Evolutionary conservation across 2,797 vertebrate genomes (phyloP), one percentile per base, ranked within the genome.

Genomic region (Coendou prehensilis): DNA sequence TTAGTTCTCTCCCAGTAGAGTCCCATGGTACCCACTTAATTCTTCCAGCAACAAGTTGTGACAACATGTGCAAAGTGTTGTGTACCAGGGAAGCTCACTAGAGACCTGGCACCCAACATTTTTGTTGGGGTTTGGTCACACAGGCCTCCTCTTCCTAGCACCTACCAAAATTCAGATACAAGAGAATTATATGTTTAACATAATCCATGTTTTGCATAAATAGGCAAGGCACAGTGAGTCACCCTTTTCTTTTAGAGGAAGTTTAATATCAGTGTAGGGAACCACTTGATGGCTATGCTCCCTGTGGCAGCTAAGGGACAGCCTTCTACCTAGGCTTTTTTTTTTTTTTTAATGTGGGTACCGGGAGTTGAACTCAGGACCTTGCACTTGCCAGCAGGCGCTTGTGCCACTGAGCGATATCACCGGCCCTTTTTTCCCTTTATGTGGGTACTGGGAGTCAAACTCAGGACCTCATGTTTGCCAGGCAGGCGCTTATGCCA

Each of bases 161-260:
- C 23, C 81, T 79, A 37, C 17, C 33, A 26, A 73, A 87, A 63
- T 45, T 59, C 69, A 61, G 56, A 47, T n/a, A 80, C 28, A 80
- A 87, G 52, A 26, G 76, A 92, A 87, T 33, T 59, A 82, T 15
- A 9, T 87, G 52, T 85, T 96, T 80, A 86, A 52, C 37, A 41
- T 64, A 84, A 87, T 54, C 52, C 3, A 20, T 59, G 7, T 89
- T 67, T 85, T 92, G 9, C 7, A 76, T 6, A 17, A 30, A 56
- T 30, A 76, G 9, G 63, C 41, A 81, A 71, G 47, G 73, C 86
- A 30, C 30, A 82, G 1, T 88, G 57, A 80, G 7, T 47, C 52
- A 76, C 57, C 1, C 26, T 33, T 91, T 91, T 56, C 52, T 63
- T 83, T 91, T 80, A 81, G 47, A 54, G 33, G 20, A 92, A 45